phyloP scores from a whole-genome alignment of 1,140 invertebrate genomes.

The Pseudomyrmex cubaensis region DNA sequence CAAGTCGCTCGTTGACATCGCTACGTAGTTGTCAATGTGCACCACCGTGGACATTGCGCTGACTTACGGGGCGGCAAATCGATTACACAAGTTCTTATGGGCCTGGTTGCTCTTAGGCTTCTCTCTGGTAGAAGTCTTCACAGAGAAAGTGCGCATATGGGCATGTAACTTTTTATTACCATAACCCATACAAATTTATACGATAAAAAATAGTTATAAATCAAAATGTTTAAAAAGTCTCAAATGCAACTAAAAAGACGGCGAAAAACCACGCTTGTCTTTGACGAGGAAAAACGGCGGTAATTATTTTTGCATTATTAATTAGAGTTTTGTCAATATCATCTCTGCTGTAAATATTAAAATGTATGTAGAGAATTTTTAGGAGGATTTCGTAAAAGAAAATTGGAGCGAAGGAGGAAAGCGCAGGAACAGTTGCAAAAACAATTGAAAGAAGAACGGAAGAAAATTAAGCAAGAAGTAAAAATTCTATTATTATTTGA shows the following conservation, averaged over 20 bases:
- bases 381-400: constrained; percentile 91
- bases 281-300: constrained; percentile 87
- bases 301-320: constrained; percentile 74
- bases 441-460: constrained; percentile 90
- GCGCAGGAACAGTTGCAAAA: constrained; percentile 89
- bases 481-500: constrained; percentile 50
- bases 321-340: background rate
- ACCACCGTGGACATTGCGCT: too few relatives aligned
- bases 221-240: constrained; percentile 14
- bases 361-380: constrained; percentile 88
- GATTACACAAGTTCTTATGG: too few relatives aligned
- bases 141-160: too few relatives aligned
- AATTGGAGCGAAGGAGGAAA: constrained; percentile 89
- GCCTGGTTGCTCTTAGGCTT: too few relatives aligned
- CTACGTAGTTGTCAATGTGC: too few relatives aligned
- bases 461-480: constrained; percentile 90
- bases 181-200: too few relatives aligned
- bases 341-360: background rate
- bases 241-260: constrained; percentile 72
- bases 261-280: constrained; percentile 87
- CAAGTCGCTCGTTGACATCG: too few relatives aligned
- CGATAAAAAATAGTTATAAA: too few relatives aligned
- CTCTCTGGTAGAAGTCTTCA: too few relatives aligned
- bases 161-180: too few relatives aligned
- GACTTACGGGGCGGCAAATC: too few relatives aligned